Conservation (phyloP, 2,797 vertebrate genomes). For the Pyrocephalus nanus region DNA sequence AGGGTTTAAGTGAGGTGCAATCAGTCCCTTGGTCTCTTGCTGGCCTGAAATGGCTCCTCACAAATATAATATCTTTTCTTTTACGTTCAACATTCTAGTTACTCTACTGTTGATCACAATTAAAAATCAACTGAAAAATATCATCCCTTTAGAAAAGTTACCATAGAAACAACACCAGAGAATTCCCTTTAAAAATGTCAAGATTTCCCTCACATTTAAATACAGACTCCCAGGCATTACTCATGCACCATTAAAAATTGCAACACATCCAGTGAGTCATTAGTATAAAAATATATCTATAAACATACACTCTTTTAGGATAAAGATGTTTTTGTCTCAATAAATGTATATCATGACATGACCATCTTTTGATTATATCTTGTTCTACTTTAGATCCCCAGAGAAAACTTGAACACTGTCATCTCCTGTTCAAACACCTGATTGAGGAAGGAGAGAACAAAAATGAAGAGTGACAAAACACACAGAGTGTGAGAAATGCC, state of each 20-base stretch:
- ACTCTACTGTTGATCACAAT: constrained; percentile 50
- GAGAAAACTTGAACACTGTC: not conserved
- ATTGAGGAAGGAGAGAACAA: constrained; percentile 2
- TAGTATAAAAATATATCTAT: constrained; percentile 54
- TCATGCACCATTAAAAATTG: constrained; percentile 50
- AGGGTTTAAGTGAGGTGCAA: not conserved
- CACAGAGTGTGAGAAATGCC: not conserved
- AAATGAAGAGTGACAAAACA: constrained; percentile 16
- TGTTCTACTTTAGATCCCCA: not conserved
- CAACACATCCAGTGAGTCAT: constrained; percentile 51
- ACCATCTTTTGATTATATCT: constrained; percentile 26
- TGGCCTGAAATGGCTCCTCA: not conserved
- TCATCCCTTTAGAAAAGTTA: constrained; percentile 17
- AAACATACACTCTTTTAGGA: constrained; percentile 11
- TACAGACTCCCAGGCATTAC: constrained; percentile 41
- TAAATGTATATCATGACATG: constrained; percentile 18
- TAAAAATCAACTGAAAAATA: constrained; percentile 50
- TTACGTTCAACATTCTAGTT: not conserved
- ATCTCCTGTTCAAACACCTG: not conserved
- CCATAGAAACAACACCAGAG: constrained; percentile 58
- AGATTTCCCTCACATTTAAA: constrained; percentile 58
- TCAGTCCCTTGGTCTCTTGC: not conserved
- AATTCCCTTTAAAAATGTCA: constrained; percentile 64
- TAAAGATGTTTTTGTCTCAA: not conserved
- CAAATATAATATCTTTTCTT: not conserved